phyloP scores from a whole-genome alignment of 1,140 invertebrate species.

The Littorina saxatilis region DNA sequence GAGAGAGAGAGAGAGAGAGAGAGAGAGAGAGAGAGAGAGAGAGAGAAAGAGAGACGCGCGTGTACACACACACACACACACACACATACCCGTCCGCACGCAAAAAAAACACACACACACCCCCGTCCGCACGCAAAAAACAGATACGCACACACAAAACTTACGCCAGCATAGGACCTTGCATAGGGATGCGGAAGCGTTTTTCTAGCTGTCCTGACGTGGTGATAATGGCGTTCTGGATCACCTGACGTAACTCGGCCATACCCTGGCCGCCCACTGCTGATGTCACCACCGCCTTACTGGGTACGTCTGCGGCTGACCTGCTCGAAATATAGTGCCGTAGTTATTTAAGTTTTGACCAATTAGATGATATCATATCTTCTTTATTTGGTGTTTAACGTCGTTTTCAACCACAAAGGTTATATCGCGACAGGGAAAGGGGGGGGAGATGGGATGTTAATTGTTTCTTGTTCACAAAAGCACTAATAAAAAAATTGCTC shows the following conservation, averaged over 20 bases:
- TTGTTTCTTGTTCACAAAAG: no score
- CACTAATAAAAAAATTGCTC: no score
- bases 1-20: neutral
- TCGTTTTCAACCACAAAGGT: no score
- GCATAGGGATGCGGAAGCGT: constrained; percentile 80
- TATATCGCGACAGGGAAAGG: no score
- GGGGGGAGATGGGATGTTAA: no score
- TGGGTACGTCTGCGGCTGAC: no score
- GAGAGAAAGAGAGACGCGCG: neutral
- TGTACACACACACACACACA: neutral
- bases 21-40: neutral
- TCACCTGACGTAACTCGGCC: constrained; percentile 76
- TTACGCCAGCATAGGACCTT: constrained; percentile 75
- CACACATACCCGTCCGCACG: neutral
- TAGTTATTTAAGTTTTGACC: no score
- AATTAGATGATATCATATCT: no score
- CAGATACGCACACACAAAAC: neutral
- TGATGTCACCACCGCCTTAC: constrained; percentile 40
- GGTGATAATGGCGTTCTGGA: constrained; percentile 80
- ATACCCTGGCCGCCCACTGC: constrained; percentile 75
- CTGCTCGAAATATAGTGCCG: no score
- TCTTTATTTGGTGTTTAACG: no score
- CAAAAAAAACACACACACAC: neutral
- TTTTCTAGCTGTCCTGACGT: constrained; percentile 78
- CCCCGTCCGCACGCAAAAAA: neutral